Base-by-base conservation (phyloP, 2,113 vertebrate genomes). In the Bubo blakistoni region DNA sequence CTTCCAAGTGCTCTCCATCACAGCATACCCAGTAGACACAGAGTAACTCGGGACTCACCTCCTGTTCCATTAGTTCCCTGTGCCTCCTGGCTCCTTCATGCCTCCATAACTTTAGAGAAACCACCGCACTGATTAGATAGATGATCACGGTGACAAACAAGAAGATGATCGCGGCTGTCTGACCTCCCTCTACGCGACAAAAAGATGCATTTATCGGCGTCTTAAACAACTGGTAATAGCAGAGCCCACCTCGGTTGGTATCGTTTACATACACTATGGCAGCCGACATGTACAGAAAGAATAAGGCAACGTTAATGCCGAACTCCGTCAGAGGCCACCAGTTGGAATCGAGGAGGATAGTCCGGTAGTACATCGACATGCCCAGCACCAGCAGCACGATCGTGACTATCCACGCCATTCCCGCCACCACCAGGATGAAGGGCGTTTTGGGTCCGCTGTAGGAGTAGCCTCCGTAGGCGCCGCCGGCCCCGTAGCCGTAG, bases 261-360 rank as follows among this genome's bases (percentile, higher is more conserved):
- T 99, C 99, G 6, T 98, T 98, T 13, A 99, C 99, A 2, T 99
- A 99, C 59, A 99, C 98, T 4, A 99, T 97, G 34, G 98, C 98
- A 19, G 98, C 99, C 0, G 98, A 96, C 96, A 99, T 94, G 72
- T 99, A 99, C 24, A 99, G 96, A 42, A 99, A 61, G 8, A 98
- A 99, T 95, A 99, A 55, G 44, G 96, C 98, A 25, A 99, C 71
- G 13, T 99, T 99, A 67, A 99, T 98, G 13, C 98, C 97, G 4
- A 99, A 99, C 94, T 99, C 99, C 0, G 99, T 99, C 46, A 99
- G 90, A 2, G 99, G 99, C 99, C 99, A 99, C 99, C 99, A 99
- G 36, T 55, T 98, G 6, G 99, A 99, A 94, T 99, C 99, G 9
- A 99, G 95, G 16, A 99, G 99, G 85, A 99, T 99, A 55, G 99